Evolutionary conservation across 2,888 invertebrate species (phyloP), one percentile per base, ranked within the genome.

Genomic region (Fabriciana adippe): DNA sequence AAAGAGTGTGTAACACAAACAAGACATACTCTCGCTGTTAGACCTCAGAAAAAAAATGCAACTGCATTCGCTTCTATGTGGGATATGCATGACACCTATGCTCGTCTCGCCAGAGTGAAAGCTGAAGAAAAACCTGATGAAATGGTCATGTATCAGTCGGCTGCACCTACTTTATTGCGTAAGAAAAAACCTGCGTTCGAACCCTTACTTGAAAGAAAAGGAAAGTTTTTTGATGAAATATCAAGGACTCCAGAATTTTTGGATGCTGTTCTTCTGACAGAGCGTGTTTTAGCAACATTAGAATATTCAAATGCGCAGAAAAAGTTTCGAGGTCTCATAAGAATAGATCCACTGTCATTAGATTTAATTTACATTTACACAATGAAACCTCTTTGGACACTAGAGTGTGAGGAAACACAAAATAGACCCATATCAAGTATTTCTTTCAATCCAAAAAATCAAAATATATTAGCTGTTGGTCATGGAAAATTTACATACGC

Each of bases 81-180:
- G 94, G 96, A 96, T 75, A 96, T 97, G 94, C 94, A 94, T 76
- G 97, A 97, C 78, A 95, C 95, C 0, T 96, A 94, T 74, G 88
- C 90, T 6, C 86, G 86, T 59, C 76, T 94, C 45, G 88, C 89
- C n/a, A 77, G 79, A 69, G 73, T 80, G 4, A 77, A 74, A 55
- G 73, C 76, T 1, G 76, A 77, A n/a, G 85, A 85, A 68, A 82
- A 86, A 56, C 85, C 88, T 13, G 93, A 93, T 55, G 89, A 91
- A 70, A 89, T 93, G 85, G 91, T 93, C 11, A 73, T 92, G 77
- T 90, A 90, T 70, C 89, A 89, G 74, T 83, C 89, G 8, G 88
- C 88, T 14, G 85, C 85, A 13, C 81, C 86, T 0, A 74, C 76
- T 55, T 73, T 88, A 56, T 70, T 91, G 45, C 83, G 90, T 3